Percentiles rank a stretch among this genome's conserved stretches.
Conservation (phyloP, 2,113 vertebrate species). For the rabbit (Oryctolagus cuniculus) region DNA sequence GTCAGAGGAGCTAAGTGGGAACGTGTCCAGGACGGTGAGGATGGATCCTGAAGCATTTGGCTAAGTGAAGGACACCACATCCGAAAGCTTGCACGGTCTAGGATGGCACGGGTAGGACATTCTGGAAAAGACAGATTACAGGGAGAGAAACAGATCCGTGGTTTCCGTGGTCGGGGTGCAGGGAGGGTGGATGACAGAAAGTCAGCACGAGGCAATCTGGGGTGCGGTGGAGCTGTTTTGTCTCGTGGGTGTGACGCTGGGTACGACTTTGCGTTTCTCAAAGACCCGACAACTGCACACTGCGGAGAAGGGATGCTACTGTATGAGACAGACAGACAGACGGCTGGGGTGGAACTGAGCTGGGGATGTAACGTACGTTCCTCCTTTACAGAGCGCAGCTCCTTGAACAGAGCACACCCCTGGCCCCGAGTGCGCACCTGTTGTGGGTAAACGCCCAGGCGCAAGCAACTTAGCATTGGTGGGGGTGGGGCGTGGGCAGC, state of each 20-base stretch:
- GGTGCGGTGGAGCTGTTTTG: background rate
- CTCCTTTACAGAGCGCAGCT: background rate
- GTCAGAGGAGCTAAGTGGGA: background rate
- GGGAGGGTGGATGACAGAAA: background rate
- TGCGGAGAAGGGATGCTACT: background rate
- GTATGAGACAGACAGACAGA: background rate
- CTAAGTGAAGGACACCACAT: background rate
- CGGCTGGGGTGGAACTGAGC: background rate
- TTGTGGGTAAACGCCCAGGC: background rate
- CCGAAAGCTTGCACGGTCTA: accelerated
- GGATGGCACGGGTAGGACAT: background rate
- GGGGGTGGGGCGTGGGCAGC: too few species aligned
- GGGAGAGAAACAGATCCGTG: background rate
- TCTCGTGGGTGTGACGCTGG: background rate
- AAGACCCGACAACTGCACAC: background rate
- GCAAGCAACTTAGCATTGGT: background rate
- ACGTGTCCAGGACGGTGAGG: background rate
- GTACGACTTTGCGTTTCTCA: background rate
- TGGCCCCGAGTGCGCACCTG: accelerated
- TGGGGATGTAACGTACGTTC: accelerated
- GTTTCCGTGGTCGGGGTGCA: background rate
- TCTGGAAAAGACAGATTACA: background rate
- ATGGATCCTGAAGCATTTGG: background rate
- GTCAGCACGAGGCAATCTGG: background rate
- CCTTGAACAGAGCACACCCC: background rate